Evolutionary conservation across 2,888 invertebrate genomes (phyloP), one percentile per base, ranked within the genome.

Genomic region (Syrista parreyssii): DNA sequence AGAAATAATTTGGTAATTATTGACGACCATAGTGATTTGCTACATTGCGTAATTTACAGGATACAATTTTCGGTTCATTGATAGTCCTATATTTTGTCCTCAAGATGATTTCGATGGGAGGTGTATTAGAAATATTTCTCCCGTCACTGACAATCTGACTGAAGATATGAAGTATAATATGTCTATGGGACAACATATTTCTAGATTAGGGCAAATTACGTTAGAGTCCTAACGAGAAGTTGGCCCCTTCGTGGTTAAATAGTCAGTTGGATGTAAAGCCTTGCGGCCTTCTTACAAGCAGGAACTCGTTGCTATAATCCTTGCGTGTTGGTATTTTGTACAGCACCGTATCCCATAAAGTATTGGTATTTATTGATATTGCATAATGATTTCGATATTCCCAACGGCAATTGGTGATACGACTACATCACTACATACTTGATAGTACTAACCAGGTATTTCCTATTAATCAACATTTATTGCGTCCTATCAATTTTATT

Each of bases 301-400:
- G 85, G 81, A 87, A 86, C 85, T 84, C 83, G 85, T 84, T 83
- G 83, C 80, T 81, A 83, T 86, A 86, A 88, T 85, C 83, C 84
- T 80, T 74, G 81, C 81, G 78, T 80, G 81, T 83, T 83, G 84
- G 83, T 84, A 86, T 87, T 88, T 87, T 86, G 83, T 84, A 82
- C 83, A 84, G 82, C 82, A 83, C 80, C 79, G 75, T 79, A 81
- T 79, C 80, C 83, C 83, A 82, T 87, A 88, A 88, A 87, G 80
- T 82, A 82, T 80, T 81, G 80, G 86, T 87, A 87, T 88, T 89
- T 88, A 87, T 89, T 84, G 84, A 81, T 82, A 81, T 89, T 88
- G 86, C 85, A 84, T 86, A 86, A 89, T 85, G 81, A 83, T 80
- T 76, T 74, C 78, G 40, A 75, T 76, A 76, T 35, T 30, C 68